Evolutionary conservation across 2,888 invertebrate species (phyloP).

Genomic region (Endomychus coccineus): DNA sequence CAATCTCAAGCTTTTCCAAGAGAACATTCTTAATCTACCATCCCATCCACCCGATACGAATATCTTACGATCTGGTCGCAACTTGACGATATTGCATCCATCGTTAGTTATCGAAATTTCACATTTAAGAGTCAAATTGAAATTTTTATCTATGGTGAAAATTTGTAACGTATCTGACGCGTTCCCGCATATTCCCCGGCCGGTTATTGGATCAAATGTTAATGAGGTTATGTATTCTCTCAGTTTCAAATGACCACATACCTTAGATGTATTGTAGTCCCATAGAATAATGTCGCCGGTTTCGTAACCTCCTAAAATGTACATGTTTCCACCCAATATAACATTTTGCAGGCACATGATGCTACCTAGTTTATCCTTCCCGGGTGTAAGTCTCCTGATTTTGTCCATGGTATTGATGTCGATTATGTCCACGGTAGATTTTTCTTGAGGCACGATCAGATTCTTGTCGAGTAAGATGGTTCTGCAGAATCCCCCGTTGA

Average conservation of each 20-base stretch:
- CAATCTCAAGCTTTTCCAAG: slow-evolving; percentile 67
- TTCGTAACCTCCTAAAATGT: slow-evolving; percentile 65
- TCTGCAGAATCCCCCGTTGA: slow-evolving; percentile 66
- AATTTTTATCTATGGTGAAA: slow-evolving; percentile 51
- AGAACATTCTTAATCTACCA: slow-evolving; percentile 65
- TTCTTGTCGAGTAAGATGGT: slow-evolving; percentile 54
- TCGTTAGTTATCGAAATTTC: slow-evolving; percentile 64
- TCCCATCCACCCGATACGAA: slow-evolving; percentile 73
- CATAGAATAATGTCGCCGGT: slow-evolving; percentile 64
- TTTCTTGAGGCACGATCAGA: slow-evolving; percentile 59
- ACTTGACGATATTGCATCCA: slow-evolving; percentile 61
- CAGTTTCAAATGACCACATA: slow-evolving; percentile 50
- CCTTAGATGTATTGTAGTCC: slow-evolving; percentile 57
- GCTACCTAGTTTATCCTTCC: slow-evolving; percentile 49
- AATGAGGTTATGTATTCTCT: slow-evolving; percentile 63
- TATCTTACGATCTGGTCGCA: slow-evolving; percentile 64
- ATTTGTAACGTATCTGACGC: slow-evolving; percentile 54
- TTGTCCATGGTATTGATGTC: slow-evolving; percentile 41
- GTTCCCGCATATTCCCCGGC: slow-evolving; percentile 62
- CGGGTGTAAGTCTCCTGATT: slow-evolving; percentile 42
- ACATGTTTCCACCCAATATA: slow-evolving; percentile 44
- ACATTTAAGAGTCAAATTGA: slow-evolving; percentile 50
- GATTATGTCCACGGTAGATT: slow-evolving; percentile 46
- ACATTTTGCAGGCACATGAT: slow-evolving; percentile 58
- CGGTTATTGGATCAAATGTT: slow-evolving; percentile 59